Conservation (phyloP, 2,797 vertebrate genomes). For the Spinibarbus caldwelli region DNA sequence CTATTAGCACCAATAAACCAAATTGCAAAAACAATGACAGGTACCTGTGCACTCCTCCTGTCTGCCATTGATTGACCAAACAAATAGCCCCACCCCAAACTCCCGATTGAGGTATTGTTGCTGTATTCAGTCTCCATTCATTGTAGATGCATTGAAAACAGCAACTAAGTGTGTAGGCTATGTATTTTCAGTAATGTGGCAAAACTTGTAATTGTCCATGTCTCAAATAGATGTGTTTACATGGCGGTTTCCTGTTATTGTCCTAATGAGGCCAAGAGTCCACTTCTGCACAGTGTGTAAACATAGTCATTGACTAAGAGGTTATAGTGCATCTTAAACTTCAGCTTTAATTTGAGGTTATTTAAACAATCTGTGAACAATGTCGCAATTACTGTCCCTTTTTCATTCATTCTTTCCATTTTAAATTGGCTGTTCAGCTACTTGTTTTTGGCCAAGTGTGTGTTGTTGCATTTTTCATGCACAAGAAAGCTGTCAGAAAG, state of each 20-base stretch:
- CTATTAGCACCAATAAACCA: neutral
- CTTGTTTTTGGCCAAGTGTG: neutral
- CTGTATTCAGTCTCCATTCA: neutral
- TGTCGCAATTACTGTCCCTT: slow-evolving; percentile 24
- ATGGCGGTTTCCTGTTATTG: neutral
- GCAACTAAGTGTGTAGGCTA: neutral
- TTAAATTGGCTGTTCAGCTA: slow-evolving; percentile 29
- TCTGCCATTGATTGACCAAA: neutral
- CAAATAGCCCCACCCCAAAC: neutral
- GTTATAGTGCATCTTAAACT: slow-evolving; percentile 33
- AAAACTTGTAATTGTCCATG: slow-evolving; percentile 10
- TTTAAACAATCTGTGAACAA: slow-evolving; percentile 38
- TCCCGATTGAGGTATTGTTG: neutral
- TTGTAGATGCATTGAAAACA: neutral
- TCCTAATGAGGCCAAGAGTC: slow-evolving; percentile 28
- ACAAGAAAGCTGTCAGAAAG: slow-evolving; percentile 12
- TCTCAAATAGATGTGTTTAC: slow-evolving; percentile 23
- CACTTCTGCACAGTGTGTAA: slow-evolving; percentile 30
- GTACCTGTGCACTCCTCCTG: neutral
- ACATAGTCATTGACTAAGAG: slow-evolving; percentile 24
- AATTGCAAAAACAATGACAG: neutral
- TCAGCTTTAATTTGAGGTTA: slow-evolving; percentile 35
- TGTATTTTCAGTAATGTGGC: neutral
- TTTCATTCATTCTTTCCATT: slow-evolving; percentile 9
- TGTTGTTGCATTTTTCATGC: neutral